Evolutionary conservation across 2,888 invertebrate species (phyloP).

Genomic region (Chloromyia formosa): DNA sequence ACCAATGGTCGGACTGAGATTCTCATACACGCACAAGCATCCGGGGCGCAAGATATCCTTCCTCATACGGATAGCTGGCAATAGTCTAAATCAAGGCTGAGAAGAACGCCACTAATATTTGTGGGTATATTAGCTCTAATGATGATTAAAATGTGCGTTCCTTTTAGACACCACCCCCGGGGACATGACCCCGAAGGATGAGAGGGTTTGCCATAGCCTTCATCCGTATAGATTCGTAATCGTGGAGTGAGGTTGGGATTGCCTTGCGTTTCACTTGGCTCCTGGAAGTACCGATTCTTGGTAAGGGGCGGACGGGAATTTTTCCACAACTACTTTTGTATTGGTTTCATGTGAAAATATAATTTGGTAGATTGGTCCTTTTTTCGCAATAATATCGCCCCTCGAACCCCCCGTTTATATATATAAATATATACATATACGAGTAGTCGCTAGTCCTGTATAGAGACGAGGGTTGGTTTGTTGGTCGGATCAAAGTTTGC

Average conservation of each 20-base stretch:
- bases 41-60: too few species aligned
- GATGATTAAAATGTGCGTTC: conserved; percentile 64
- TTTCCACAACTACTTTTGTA: conserved; percentile 31
- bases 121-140: conserved; percentile 65
- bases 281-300: neutral
- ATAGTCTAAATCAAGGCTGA: conserved; percentile 33
- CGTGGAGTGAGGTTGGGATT: neutral
- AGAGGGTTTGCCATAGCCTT: neutral
- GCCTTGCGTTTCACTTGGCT: neutral
- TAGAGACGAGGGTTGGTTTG: conserved; percentile 22
- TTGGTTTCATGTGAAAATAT: conserved; percentile 35
- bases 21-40: conserved; percentile 14
- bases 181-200: conserved; percentile 2
- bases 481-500: conserved; percentile 16
- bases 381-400: conserved; percentile 27
- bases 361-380: conserved; percentile 39
- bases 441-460: conserved; percentile 17
- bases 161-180: conserved; percentile 50
- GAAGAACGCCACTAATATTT: conserved; percentile 53
- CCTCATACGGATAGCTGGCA: too few species aligned
- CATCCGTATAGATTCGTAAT: neutral
- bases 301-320: conserved; percentile 17
- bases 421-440: too few species aligned
- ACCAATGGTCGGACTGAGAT: conserved; percentile 29
- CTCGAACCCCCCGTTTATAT: conserved; percentile 1